Base-by-base conservation (phyloP, 2,113 vertebrate species). In the Silurus asotus region DNA sequence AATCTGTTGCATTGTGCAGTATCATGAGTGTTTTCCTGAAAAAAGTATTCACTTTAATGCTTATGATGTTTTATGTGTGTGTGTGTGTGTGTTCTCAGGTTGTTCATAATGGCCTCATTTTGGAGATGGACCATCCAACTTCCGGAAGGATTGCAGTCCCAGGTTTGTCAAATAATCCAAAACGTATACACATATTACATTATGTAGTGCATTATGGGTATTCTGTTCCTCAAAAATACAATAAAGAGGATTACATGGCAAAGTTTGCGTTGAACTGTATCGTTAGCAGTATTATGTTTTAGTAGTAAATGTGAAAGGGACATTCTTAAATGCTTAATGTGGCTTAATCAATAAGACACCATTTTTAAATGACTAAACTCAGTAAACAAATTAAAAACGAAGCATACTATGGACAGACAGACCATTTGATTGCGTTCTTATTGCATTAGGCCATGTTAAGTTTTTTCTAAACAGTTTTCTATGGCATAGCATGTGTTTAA, bases 101-200 rank as follows among this genome's bases (percentile, higher is more conserved):
- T 86, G 92, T 95, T 81, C 96, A 98, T 92, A 99, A 99, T 92
- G 93, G 91, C 4, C 96, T 99, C 19, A 87, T 98, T 51, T 95
- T 97, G 95, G 95, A 97, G 91, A 97, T 99, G 96, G 90, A 95
- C 75, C 97, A 99, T 92, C 97, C 96, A 0, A 96, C 96, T 55
- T 95, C 94, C 85, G 97, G 98, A 89, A 94, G 83, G 82, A 95
- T 99, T 89, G 81, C 93, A 86, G 96, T 99, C 62, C 95, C 97
- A 92, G 98, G 97, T 98, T 88, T 94, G 95, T 58, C 28, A 56
- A 72, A 83, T 67, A 70, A 69, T 37, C 62, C 28, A 25, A 76
- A 75, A 55, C 2, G 2, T 55, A 76, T 5, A 77, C 45, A 23
- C 3, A 9, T 23, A 55, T 14, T 14, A 37, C 37, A 37, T 37